A percentile compares a stretch with the other conserved stretches of the same genome.
phyloP scores from a whole-genome alignment of 2,888 invertebrate species.

The Platypus cylindrus region DNA sequence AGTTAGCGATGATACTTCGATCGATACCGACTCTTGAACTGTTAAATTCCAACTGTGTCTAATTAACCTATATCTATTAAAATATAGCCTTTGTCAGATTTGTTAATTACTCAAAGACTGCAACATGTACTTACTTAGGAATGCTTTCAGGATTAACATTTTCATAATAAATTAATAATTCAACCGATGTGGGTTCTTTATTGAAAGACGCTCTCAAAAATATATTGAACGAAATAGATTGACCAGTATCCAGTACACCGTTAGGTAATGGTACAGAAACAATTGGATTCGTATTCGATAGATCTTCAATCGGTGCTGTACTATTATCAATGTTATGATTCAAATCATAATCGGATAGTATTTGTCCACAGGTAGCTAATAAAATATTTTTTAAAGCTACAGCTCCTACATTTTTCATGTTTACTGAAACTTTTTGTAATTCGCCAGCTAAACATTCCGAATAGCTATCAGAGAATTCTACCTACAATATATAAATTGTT shows the following conservation, averaged over 20 bases:
- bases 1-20: conserved; percentile 38
- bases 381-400: conserved; percentile 48
- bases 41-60: conserved; percentile 52
- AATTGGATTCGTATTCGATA: conserved; percentile 34
- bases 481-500: conserved; percentile 40
- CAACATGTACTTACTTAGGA: conserved; percentile 30
- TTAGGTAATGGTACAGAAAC: conserved; percentile 34
- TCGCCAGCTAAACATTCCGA: conserved; percentile 61
- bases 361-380: conserved; percentile 57
- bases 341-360: conserved; percentile 33
- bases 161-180: conserved; percentile 64
- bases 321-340: conserved; percentile 12
- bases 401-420: conserved; percentile 57
- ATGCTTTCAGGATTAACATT: conserved; percentile 31
- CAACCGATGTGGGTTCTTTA: conserved; percentile 48
- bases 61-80: conserved; percentile 46
- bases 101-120: too few relatives aligned
- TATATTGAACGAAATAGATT: conserved; percentile 41
- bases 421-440: conserved; percentile 52
- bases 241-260: conserved; percentile 40
- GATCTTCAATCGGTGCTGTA: conserved; percentile 24
- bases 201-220: conserved; percentile 59
- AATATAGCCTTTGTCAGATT: background rate
- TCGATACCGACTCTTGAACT: conserved; percentile 47
- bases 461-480: conserved; percentile 55